Evolutionary conservation across 1,140 invertebrate species (phyloP), one percentile per base, ranked within the genome.

Genomic region (Cherax destructor): DNA sequence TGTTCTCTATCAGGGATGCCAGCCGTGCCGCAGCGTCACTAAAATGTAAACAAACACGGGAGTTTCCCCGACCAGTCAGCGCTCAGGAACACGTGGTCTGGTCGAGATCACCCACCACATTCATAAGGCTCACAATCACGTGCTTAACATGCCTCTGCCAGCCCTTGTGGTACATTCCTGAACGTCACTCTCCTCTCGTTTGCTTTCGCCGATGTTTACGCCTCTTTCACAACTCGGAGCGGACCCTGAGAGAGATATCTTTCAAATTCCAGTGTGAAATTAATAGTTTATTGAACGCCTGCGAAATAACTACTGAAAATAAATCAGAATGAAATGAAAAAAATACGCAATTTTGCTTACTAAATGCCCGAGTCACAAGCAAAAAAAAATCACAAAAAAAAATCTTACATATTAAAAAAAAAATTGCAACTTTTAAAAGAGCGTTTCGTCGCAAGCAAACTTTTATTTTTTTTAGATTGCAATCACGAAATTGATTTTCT

Each of bases 1-100:
- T 24, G 0, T n/a, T 30, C 56, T 77, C 72, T 50, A 50, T n/a
- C 85, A 87, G 85, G 85, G 74, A 61, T 78, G 56, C 85, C 85
- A 87, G 41, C 52, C 85, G 50, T 47, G 41, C 85, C 79, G n/a
- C 79, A n/a, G 61, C 50, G 16, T 59, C 83, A 87, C 74, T 24
- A n/a, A 47, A 78, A 87, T 79, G 52, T 74, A 87, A 87, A 87
- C 85, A 87, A 87, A 87, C 85, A 61, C 83, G 59, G 21, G 69
- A 74, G 69, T 6, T 74, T 3, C 61, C 24, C n/a, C 69, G 69
- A 3, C 69, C 59, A 69, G 59, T 41, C 59, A 41, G 7, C 81
- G 52, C 56, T 61, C 59, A n/a, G 49, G 11, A 69, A 83, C 24
- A 65, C 47, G 81, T 61, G 81, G 81, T 24, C 13, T 61, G 65